Evolutionary conservation across 2,797 vertebrate genomes (phyloP).

Genomic region (Dendrocincla fuliginosa): DNA sequence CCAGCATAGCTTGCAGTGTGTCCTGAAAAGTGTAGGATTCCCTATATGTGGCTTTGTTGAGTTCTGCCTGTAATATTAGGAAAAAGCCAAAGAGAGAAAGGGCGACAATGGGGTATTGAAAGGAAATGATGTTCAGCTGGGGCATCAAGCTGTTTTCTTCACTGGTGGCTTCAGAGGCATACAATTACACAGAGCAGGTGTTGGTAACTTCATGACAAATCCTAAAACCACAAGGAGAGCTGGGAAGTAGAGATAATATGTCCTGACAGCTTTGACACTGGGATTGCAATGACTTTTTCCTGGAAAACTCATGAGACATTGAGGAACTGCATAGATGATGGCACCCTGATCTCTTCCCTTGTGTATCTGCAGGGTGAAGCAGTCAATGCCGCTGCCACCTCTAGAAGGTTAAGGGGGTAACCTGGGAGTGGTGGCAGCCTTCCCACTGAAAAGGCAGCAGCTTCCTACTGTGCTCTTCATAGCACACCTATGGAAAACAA

Average conservation of each 20-base stretch:
- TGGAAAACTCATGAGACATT: background rate
- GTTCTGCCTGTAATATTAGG: background rate
- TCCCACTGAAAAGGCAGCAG: background rate
- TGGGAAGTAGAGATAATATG: background rate
- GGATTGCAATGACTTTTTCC: background rate
- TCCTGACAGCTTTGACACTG: accelerated
- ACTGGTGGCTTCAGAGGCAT: background rate
- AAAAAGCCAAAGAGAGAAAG: background rate
- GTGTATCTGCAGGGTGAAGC: accelerated
- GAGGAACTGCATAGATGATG: background rate
- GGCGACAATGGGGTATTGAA: background rate
- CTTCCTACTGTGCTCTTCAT: background rate
- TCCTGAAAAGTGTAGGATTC: accelerated
- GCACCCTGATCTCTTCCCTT: background rate
- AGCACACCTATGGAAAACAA: background rate
- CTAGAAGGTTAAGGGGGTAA: background rate
- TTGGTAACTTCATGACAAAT: background rate
- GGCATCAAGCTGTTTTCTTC: background rate
- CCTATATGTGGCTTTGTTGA: background rate
- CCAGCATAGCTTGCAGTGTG: background rate
- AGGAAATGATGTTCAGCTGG: accelerated
- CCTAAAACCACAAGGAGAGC: background rate
- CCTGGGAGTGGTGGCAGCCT: background rate
- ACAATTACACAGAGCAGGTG: background rate
- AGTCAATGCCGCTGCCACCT: accelerated